Base-by-base conservation (phyloP, 2,888 invertebrate genomes). In the Coremacera marginata region DNA sequence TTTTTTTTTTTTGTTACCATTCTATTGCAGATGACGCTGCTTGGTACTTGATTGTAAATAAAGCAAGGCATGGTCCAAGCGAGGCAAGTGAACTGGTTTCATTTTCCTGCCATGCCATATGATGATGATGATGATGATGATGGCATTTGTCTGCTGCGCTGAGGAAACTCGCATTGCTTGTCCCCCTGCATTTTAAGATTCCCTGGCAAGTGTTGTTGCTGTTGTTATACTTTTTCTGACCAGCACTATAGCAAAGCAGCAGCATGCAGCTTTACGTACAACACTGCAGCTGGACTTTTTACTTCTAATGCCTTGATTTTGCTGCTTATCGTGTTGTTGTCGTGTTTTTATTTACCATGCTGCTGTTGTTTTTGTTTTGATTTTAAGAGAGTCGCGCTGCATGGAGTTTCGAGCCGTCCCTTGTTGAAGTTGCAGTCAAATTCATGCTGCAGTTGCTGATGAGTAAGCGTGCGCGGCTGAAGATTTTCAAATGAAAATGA, bases 401-500 rank as follows among this genome's bases (percentile, higher is more conserved):
- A 52, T 49, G 73, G 60, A 51, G 52, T 67, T 27, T 31, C 19
- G 9, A 14, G 62, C 14, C 19, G 25, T 44, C 49, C 25, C 31
- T 16, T 63, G 34, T n/a, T 70, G 57, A 19, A 25, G 27, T n/a
- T 22, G 51, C 25, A 14, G 67, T 14, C 19, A n/a, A n/a, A 19
- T 25, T 8, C 57, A n/a, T 19, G 67, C 16, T 31, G 57, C 16
- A 27, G 70, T n/a, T 22, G 27, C 19, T 55, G 60, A 57, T 67
- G 57, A 77, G 57, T 67, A 65, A 72, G 49, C 57, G 49, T 57
- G 60, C 27, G 60, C 11, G 16, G 44, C 31, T 44, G 67, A 8
- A 63, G 62, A 79, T 78, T 81, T 81, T 81, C 82, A 82, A 82
- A 82, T 79, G 82, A 82, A 82, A 82, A 82, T 82, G 82, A 82